Percentiles rank a stretch among this genome's conserved stretches.
Evolutionary conservation across 2,888 invertebrate species (phyloP).

Genomic region (Oithona nana): DNA sequence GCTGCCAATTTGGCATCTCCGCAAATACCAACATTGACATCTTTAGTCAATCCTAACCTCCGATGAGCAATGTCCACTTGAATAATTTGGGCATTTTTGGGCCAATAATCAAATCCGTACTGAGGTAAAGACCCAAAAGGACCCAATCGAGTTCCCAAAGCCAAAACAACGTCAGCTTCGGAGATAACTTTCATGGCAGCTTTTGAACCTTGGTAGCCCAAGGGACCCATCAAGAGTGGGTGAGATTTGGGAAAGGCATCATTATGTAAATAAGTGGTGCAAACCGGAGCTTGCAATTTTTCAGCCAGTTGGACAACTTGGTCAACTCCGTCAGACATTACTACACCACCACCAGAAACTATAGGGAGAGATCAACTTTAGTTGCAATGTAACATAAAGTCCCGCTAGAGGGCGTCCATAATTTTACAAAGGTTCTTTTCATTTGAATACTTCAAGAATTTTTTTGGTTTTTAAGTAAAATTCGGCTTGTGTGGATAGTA

Average conservation of each 20-base stretch:
- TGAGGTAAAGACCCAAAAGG: conserved; percentile 15
- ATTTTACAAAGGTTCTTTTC: too few species aligned
- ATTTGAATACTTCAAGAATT: too few species aligned
- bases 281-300: conserved; percentile 2
- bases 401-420: too few species aligned
- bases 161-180: conserved; percentile 15
- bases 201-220: conserved; percentile 14
- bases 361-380: too few species aligned
- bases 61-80: conserved; percentile 8
- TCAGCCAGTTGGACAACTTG: conserved; percentile 11
- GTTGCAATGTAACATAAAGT: too few species aligned
- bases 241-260: conserved; percentile 5
- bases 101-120: conserved; percentile 17
- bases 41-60: conserved; percentile 10
- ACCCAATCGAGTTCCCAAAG: conserved; percentile 14
- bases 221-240: conserved; percentile 12
- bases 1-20: conserved; percentile 16
- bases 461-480: too few species aligned
- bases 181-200: conserved; percentile 14
- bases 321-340: conserved; percentile 14
- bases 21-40: conserved; percentile 11
- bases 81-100: conserved; percentile 15
- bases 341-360: conserved; percentile 16
- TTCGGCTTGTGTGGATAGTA: too few species aligned
- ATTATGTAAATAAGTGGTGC: conserved; percentile 13